These are phyloP conservation scores for Budorcas taxicolor DNA, from an alignment of 2,113 vertebrate species.

Conservation along the genomic window DNA sequence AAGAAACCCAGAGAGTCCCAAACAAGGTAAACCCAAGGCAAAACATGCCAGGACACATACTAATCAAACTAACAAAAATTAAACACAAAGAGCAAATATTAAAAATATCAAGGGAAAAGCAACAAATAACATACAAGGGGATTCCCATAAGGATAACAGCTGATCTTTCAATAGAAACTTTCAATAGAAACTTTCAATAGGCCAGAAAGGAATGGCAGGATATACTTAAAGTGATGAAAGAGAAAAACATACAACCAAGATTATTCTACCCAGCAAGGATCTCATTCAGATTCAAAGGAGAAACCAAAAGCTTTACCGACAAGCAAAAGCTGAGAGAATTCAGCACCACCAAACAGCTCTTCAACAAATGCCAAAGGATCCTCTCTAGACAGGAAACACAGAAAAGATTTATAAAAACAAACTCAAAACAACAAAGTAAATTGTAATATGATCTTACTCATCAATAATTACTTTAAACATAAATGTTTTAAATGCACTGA, in stretches of 20 bases:
- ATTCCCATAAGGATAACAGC: background rate
- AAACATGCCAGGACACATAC: background rate
- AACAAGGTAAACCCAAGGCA: background rate
- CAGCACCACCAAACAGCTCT: background rate
- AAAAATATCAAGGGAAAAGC: background rate
- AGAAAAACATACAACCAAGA: background rate
- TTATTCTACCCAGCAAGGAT: background rate
- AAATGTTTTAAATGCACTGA: background rate
- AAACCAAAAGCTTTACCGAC: background rate
- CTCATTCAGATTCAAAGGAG: background rate
- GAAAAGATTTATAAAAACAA: background rate
- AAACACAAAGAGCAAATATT: background rate
- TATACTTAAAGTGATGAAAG: background rate
- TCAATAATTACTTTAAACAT: background rate
- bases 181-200: background rate
- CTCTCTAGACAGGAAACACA: background rate
- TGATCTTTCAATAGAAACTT: background rate
- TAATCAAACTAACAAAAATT: background rate
- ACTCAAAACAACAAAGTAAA: background rate
- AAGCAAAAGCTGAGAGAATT: background rate
- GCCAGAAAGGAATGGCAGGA: background rate
- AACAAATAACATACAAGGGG: background rate
- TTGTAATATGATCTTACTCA: background rate
- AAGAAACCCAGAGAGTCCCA: background rate
- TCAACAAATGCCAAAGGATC: background rate